phyloP scores from a whole-genome alignment of 2,113 vertebrate species.

The Tauraco erythrolophus region DNA sequence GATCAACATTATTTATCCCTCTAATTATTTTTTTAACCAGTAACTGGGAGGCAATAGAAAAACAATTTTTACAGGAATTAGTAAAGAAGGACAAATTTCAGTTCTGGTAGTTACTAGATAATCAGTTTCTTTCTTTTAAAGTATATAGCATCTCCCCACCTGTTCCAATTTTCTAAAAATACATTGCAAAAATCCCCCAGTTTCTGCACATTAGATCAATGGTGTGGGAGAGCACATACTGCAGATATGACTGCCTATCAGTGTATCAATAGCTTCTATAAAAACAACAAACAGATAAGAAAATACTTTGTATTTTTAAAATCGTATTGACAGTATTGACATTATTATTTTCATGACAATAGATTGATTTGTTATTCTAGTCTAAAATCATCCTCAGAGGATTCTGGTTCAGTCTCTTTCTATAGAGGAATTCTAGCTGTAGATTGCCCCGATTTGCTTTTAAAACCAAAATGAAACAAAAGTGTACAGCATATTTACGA shows the following conservation, averaged over 20 bases:
- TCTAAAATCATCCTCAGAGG: background rate
- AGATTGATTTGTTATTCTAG: background rate
- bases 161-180: background rate
- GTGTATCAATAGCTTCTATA: background rate
- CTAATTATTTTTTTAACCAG: background rate
- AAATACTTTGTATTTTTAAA: background rate
- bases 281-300: background rate
- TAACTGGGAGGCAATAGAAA: background rate
- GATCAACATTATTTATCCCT: background rate
- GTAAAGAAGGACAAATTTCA: background rate
- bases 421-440: background rate
- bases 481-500: background rate
- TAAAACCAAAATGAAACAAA: background rate
- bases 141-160: background rate
- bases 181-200: background rate
- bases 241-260: background rate
- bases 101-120: background rate
- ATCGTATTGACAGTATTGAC: background rate
- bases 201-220: background rate
- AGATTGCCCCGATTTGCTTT: background rate
- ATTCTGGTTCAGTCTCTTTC: background rate
- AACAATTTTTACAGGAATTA: background rate
- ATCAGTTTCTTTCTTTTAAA: background rate
- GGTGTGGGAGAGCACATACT: background rate
- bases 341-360: background rate